Evolutionary conservation across 2,113 vertebrate genomes (phyloP).

Genomic region (Melanotaenia duboulayi): DNA sequence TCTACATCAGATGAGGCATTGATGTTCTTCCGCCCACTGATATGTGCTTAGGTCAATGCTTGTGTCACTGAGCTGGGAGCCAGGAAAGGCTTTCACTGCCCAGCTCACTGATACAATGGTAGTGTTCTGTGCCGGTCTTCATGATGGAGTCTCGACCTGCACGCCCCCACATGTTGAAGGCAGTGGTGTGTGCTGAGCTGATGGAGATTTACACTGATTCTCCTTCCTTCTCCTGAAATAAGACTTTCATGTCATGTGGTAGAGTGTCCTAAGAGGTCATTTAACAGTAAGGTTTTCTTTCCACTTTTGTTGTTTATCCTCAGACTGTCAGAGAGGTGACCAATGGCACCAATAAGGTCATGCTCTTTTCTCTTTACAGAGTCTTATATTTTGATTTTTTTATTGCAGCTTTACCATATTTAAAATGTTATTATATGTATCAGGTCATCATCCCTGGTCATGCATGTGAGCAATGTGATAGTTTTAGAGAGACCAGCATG

Average conservation of each 20-base stretch:
- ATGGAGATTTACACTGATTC: conserved; percentile 13
- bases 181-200: background rate
- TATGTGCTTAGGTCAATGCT: conserved; percentile 50
- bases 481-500: background rate
- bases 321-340: background rate
- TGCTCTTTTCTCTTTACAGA: no score
- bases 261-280: background rate
- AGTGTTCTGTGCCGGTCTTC: background rate
- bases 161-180: conserved; percentile 22
- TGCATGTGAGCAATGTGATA: background rate
- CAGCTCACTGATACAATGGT: background rate
- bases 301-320: background rate
- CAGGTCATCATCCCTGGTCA: background rate
- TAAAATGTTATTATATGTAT: background rate
- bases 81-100: conserved; percentile 37
- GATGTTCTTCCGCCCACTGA: conserved; percentile 68
- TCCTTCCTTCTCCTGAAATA: background rate
- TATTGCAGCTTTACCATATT: conserved; percentile 5
- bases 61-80: conserved; percentile 51
- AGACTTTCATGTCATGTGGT: background rate
- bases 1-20: conserved; percentile 63
- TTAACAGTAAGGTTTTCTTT: background rate
- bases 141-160: conserved; percentile 32
- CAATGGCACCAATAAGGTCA: background rate
- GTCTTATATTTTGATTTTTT: background rate